Conservation (phyloP, 1,140 invertebrate species). For the Orchesella cincta region DNA sequence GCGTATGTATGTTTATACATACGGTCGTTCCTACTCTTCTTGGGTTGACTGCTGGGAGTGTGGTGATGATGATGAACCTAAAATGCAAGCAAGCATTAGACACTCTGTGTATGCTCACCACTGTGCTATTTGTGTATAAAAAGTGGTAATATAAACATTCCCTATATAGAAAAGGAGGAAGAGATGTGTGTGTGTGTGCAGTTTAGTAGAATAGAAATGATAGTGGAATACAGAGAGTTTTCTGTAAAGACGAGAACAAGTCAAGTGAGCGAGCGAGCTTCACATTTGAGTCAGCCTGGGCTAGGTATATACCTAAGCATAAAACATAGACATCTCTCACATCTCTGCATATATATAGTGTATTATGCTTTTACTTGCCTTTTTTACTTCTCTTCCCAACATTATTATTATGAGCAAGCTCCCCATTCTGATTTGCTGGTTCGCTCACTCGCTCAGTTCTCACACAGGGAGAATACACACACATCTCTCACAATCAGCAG, state of each 20-base stretch:
- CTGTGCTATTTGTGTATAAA: not conserved
- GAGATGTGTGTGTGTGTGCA: not conserved
- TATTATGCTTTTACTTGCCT: not conserved
- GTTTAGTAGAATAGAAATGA: not conserved
- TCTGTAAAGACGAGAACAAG: not conserved
- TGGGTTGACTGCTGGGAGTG: not conserved
- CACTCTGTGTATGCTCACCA: not conserved
- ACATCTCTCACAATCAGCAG: too few relatives aligned
- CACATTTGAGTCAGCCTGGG: too few relatives aligned
- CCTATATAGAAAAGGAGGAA: not conserved
- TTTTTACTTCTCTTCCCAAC: not conserved
- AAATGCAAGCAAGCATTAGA: not conserved
- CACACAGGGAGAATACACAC: too few relatives aligned
- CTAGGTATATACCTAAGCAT: too few relatives aligned
- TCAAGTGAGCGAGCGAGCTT: not conserved
- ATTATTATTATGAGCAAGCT: not conserved
- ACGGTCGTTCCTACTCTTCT: conserved; percentile 1
- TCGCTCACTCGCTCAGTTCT: not conserved
- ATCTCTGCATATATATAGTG: not conserved
- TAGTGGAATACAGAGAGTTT: not conserved
- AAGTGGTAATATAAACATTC: not conserved
- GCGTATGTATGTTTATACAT: not conserved
- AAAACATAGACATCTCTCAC: too few relatives aligned
- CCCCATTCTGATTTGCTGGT: not conserved
- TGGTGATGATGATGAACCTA: not conserved